Base-by-base conservation (phyloP, 2,113 vertebrate genomes). In the Geothlypis trichas region DNA sequence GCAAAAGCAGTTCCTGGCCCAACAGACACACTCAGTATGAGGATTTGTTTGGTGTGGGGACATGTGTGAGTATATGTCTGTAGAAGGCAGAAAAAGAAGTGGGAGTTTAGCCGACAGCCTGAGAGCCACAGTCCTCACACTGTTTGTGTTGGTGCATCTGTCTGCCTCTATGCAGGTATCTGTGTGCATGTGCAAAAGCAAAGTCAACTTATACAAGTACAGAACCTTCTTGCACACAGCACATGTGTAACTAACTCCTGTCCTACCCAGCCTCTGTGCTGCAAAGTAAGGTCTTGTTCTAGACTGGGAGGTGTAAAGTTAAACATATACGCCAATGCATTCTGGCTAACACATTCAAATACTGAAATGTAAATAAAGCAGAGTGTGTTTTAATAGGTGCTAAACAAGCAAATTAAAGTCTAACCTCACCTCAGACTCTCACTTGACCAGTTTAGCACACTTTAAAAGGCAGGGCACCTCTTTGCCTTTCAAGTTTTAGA, bases 321-420 rank as follows among this genome's bases (percentile, higher is more conserved):
- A 77, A 65, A 47, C 27, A 15, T 13, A 51, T 65, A 81, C 90
- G 85, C 88, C 95, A 95, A 78, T 15, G 41, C 24, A 33, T 94
- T 91, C 78, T 78, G 44, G 90, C 82, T 88, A 86, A 75, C 92
- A 86, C 65, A 39, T 88, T 74, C 46, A 84, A 84, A 95, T 68
- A 51, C 41, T 63, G 42, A 76, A 90, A 78, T n/a, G 61, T 84
- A 92, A 95, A 96, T 80, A 94, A 94, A 93, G 75, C 23, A 86
- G 52, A 59, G 63, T 74, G 59, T 88, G 61, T 77, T 96, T 97
- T 94, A 96, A 90, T 74, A 95, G 93, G 90, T 96, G 92, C 92
- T 91, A 96, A 86, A 96, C 88, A 95, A 90, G 82, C 88, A 80
- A 91, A 83, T 96, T 94, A 95, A 96, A 95, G 83, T 16, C 66